Evolutionary conservation across 64 coral and sea anemone species (phyloP).

Genomic region (Actinia equina): DNA sequence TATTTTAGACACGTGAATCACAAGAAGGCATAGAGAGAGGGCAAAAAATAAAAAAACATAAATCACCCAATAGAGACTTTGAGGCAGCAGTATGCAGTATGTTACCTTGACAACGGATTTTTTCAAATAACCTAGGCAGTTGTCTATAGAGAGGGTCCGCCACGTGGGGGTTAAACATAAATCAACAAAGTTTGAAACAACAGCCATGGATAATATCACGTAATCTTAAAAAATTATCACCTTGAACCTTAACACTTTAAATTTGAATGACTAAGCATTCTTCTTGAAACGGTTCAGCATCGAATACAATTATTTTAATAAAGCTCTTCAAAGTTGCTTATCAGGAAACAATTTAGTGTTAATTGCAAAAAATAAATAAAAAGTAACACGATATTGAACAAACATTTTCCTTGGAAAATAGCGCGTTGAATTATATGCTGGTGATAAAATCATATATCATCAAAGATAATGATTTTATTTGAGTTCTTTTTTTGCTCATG

Average conservation of each 20-base stretch:
- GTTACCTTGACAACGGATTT: background rate
- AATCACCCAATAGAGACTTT: background rate
- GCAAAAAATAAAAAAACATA: background rate
- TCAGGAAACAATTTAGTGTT: too few relatives aligned
- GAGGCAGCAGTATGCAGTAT: background rate
- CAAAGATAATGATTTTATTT: too few relatives aligned
- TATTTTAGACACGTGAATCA: too few relatives aligned
- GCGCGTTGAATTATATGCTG: too few relatives aligned
- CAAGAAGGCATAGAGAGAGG: background rate
- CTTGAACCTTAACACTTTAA: background rate
- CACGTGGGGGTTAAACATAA: background rate
- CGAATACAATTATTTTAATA: too few relatives aligned
- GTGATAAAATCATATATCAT: too few relatives aligned
- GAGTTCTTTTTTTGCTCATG: too few relatives aligned
- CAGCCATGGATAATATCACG: background rate
- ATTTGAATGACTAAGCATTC: background rate
- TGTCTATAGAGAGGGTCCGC: background rate
- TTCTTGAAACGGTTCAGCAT: background rate
- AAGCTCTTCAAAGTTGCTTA: too few relatives aligned
- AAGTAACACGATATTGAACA: too few relatives aligned
- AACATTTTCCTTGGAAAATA: too few relatives aligned
- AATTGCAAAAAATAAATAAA: too few relatives aligned
- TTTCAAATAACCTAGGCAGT: background rate
- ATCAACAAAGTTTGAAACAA: background rate
- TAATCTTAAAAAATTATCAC: background rate